Conservation (phyloP, 2,113 vertebrate species). For the Corythornis cristatus region DNA sequence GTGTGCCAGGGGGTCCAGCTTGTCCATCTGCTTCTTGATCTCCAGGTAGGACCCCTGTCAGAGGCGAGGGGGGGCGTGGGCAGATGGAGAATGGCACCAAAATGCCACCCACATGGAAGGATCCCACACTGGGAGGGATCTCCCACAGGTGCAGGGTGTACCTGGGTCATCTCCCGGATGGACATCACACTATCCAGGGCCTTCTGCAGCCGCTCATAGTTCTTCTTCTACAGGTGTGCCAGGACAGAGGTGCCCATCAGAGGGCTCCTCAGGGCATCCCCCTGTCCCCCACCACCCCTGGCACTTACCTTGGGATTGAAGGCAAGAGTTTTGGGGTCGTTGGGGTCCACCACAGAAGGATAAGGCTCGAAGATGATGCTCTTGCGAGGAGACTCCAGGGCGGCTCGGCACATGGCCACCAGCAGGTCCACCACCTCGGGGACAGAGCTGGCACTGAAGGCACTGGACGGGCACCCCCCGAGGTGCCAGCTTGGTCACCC, state of each 20-base stretch:
- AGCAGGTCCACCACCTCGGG: conserved; percentile 93
- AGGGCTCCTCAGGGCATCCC: background rate
- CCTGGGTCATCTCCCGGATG: conserved; percentile 99
- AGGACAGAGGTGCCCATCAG: background rate
- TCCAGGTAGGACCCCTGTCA: conserved; percentile 95
- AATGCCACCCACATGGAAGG: background rate
- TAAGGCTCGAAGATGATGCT: conserved; percentile 99
- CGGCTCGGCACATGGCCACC: conserved; percentile 97
- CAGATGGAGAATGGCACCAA: background rate
- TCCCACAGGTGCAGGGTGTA: background rate
- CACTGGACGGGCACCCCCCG: no score
- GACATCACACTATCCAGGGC: conserved; percentile 99
- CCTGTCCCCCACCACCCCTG: fast-evolving
- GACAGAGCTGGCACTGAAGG: background rate
- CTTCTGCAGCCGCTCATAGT: conserved; percentile 98
- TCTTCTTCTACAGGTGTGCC: conserved; percentile 88
- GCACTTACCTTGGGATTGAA: conserved; percentile 94
- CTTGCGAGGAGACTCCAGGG: conserved; percentile 95
- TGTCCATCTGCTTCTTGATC: conserved; percentile 99
- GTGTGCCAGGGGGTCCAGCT: conserved; percentile 94
- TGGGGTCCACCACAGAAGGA: conserved; percentile 97
- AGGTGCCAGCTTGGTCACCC: fast-evolving
- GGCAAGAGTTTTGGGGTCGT: conserved; percentile 96
- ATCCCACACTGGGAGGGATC: fast-evolving
- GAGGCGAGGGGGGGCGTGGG: background rate